Conservation (phyloP, 2,888 invertebrate genomes). For the Eupelmus urozonus region DNA sequence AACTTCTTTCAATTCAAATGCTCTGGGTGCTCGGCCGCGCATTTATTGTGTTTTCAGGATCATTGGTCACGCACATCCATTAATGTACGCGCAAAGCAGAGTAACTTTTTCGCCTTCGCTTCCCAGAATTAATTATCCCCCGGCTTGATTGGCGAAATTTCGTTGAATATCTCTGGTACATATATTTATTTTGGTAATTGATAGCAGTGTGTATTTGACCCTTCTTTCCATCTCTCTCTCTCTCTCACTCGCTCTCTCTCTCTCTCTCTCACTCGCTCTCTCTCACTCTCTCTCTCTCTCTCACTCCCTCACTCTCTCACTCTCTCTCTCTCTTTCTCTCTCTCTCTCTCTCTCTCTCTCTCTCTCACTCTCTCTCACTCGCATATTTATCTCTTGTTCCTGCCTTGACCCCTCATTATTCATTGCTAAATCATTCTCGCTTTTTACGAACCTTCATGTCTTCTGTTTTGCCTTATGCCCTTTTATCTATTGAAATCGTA, state of each 20-base stretch:
- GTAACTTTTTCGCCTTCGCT: not conserved
- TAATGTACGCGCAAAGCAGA: conserved; percentile 16
- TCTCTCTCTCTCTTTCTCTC: too few species aligned
- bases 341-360: not conserved
- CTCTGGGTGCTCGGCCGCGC: too few species aligned
- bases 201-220: conserved; percentile 26
- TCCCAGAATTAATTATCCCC: conserved; percentile 21
- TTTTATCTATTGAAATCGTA: too few species aligned
- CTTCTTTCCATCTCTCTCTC: not conserved
- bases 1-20: too few species aligned
- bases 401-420: not conserved
- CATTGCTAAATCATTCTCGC: not conserved
- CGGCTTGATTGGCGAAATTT: conserved; percentile 11
- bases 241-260: not conserved
- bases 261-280: too few species aligned
- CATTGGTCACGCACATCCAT: conserved; percentile 23
- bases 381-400: not conserved
- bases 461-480: too few species aligned
- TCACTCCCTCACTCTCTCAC: not conserved
- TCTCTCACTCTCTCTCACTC: too few species aligned
- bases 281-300: too few species aligned
- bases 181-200: conserved; percentile 38
- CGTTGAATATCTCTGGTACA: not conserved
- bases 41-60: conserved; percentile 24
- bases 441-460: too few species aligned